Conservation (phyloP, 2,888 invertebrate genomes). For the Limnephilus rhombicus region DNA sequence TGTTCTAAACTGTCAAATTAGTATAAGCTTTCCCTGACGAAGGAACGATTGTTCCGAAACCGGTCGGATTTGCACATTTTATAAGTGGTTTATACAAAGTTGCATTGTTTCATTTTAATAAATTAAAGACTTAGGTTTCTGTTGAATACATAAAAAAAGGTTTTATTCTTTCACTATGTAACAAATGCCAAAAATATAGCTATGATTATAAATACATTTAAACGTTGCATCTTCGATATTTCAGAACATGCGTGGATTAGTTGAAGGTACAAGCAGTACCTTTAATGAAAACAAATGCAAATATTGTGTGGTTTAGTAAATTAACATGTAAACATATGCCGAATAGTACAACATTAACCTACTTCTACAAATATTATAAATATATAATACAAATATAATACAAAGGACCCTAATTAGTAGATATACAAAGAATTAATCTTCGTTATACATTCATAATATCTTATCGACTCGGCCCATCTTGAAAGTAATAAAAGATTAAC, state of each 20-base stretch:
- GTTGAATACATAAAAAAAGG: constrained; percentile 12
- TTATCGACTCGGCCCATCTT: not conserved
- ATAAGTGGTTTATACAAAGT: too few relatives aligned
- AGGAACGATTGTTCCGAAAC: too few relatives aligned
- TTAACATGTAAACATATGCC: constrained; percentile 20
- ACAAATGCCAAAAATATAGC: constrained; percentile 44
- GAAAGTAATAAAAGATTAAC: not conserved
- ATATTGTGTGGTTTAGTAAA: constrained; percentile 36
- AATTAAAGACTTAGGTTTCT: not conserved
- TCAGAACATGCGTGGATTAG: not conserved
- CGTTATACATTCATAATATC: not conserved
- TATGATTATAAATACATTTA: constrained; percentile 27
- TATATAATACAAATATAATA: constrained; percentile 31
- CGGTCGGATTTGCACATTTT: too few relatives aligned
- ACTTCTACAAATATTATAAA: constrained; percentile 29
- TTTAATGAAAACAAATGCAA: constrained; percentile 41
- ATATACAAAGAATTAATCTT: not conserved
- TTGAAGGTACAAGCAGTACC: not conserved
- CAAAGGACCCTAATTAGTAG: constrained; percentile 16
- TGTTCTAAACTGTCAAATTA: too few relatives aligned
- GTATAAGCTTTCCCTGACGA: too few relatives aligned
- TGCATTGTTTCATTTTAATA: too few relatives aligned
- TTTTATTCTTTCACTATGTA: constrained; percentile 22
- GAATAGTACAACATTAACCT: constrained; percentile 34
- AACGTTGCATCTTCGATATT: constrained; percentile 2